Base-by-base conservation (phyloP, 2,113 vertebrate species). In the Gulo gulo region DNA sequence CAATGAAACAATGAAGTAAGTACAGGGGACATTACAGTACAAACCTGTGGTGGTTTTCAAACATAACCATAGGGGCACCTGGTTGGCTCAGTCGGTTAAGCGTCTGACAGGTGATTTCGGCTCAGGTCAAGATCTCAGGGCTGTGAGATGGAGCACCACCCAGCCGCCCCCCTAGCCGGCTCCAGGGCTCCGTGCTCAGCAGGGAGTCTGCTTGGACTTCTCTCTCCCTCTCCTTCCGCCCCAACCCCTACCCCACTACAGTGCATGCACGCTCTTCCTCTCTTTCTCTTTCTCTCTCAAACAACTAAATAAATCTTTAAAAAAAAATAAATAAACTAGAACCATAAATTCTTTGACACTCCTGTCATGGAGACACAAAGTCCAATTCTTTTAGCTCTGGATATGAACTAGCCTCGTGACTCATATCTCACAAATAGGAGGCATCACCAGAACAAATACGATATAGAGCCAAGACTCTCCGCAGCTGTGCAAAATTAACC, bases 401-500 rank as follows among this genome's bases (percentile, higher is more conserved):
- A 63, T 29, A 42, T 29, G 15, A 45, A 9, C 36, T n/a, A 55
- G 24, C 12, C 88, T 95, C 36, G 73, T 69, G 55, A 95, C 55
- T 74, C 26, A 4, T 10, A 47, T 21, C 67, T 73, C 81, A 86
- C 24, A 45, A 76, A 63, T 0, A 80, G 69, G 89, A 82, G 31
- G 18, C 42, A 61, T 52, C 94, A 47, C 20, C 20, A 36, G 71
- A 91, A 87, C 61, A 95, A 79, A 96, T 34, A 24, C 36, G 9
- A 45, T 15, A 57, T 1, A 52, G 20, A 95, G 42, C 21, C 45
- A 12, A 82, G 69, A 81, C 26, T 50, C 59, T 21, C 29, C 50
- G 20, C 78, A 80, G 78, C 29, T 93, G 39, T 23, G 42, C 79
- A 59, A 81, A 93, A 93, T 73, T 91, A 92, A 71, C 91, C 74